A percentile compares a stretch with the other conserved stretches of the same genome.
Conservation (phyloP, 1,140 invertebrate genomes). For the Matsumurasca onukii region DNA sequence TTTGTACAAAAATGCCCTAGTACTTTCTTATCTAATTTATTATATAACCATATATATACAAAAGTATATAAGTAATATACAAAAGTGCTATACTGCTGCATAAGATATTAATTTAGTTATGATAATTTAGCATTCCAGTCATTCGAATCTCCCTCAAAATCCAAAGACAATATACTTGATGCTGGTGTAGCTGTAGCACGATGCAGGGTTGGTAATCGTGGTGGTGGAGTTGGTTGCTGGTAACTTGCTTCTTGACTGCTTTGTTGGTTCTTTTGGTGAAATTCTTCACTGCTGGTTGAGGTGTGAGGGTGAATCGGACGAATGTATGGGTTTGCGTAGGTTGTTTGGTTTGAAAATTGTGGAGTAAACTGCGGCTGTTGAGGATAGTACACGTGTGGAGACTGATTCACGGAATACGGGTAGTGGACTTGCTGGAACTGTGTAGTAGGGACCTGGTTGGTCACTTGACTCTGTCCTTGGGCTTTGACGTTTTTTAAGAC, state of each 20-base stretch:
- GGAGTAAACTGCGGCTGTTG: conserved; percentile 30
- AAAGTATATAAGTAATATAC: background rate
- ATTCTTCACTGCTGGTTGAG: conserved; percentile 7
- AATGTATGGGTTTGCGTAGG: conserved; percentile 12
- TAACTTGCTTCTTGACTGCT: background rate
- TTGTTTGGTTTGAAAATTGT: conserved; percentile 22
- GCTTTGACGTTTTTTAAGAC: conserved; percentile 26
- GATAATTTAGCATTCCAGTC: conserved; percentile 17
- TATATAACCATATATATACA: conserved; percentile 11
- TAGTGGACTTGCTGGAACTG: conserved; percentile 26
- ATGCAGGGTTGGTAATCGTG: background rate
- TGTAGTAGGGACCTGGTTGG: conserved; percentile 19
- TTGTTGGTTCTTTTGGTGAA: conserved; percentile 10
- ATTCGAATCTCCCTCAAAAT: conserved; percentile 22
- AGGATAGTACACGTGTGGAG: conserved; percentile 22
- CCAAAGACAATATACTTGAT: conserved; percentile 20
- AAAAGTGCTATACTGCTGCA: conserved; percentile 14
- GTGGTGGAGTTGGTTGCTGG: conserved; percentile 12
- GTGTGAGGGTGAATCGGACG: conserved; percentile 22
- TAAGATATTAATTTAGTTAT: conserved; percentile 22
- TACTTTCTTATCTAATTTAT: conserved; percentile 18
- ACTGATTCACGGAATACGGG: conserved; percentile 23
- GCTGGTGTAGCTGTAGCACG: background rate
- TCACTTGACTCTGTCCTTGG: conserved; percentile 17
- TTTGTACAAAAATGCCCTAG: conserved; percentile 15